A percentile compares a stretch with the other conserved stretches of the same genome.
phyloP scores from a whole-genome alignment of 2,888 invertebrate species.

The Ephialtes manifestator region DNA sequence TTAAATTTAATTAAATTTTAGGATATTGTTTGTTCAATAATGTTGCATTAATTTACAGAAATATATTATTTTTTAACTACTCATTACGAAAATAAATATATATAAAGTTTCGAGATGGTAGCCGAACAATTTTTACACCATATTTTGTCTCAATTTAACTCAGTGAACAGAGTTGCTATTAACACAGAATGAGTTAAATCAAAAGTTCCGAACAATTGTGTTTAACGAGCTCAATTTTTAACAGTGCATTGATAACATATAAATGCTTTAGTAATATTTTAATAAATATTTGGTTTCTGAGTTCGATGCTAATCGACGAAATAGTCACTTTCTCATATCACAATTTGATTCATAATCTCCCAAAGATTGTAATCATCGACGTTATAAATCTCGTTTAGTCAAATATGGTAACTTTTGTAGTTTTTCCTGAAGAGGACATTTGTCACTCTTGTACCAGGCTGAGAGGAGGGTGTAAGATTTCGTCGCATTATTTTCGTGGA shows the following conservation, averaged over 20 bases:
- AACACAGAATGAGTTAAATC: no score
- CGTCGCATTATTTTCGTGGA: constrained; percentile 82
- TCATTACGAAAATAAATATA: no score
- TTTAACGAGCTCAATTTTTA: no score
- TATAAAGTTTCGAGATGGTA: no score
- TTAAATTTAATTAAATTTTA: no score
- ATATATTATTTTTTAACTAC: no score
- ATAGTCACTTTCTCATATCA: constrained; percentile 2
- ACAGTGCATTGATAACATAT: neutral
- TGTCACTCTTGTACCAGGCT: constrained; percentile 75
- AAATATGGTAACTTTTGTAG: constrained; percentile 59
- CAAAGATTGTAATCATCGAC: neutral
- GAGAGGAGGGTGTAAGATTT: constrained; percentile 72
- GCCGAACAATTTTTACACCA: no score
- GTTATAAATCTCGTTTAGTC: constrained; percentile 40
- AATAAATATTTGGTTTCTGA: neutral
- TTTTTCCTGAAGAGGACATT: constrained; percentile 76
- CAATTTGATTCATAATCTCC: neutral
- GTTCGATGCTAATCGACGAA: neutral
- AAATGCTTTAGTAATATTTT: neutral
- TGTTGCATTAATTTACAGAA: no score
- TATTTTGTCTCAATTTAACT: no score
- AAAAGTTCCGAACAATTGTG: no score
- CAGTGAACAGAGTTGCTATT: no score
- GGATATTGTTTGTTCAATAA: no score